Conservation (phyloP, 2,113 vertebrate species). For the Synchiropus splendidus region DNA sequence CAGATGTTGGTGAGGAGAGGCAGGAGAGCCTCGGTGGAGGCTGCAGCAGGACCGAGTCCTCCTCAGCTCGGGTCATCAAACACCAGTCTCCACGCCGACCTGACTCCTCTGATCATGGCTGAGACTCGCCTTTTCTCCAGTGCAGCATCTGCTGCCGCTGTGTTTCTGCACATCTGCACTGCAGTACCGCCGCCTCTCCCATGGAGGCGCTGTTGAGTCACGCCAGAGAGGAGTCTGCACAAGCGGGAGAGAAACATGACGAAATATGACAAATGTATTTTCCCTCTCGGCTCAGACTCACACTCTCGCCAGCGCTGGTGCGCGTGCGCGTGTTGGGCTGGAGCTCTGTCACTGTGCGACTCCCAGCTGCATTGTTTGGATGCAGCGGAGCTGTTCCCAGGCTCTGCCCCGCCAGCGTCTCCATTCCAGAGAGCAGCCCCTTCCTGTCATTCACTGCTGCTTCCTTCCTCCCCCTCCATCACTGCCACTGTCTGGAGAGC, state of each 20-base stretch:
- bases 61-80: too few relatives aligned
- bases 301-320: not conserved
- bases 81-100: too few relatives aligned
- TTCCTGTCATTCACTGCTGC: slow-evolving; percentile 68
- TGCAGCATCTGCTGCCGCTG: not conserved
- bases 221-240: too few relatives aligned
- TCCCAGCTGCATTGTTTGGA: slow-evolving; percentile 47
- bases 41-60: too few relatives aligned
- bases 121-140: too few relatives aligned
- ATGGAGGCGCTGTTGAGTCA: slow-evolving; percentile 64
- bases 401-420: slow-evolving; percentile 34
- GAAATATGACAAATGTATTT: not conserved
- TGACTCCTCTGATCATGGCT: too few relatives aligned
- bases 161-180: slow-evolving; percentile 1
- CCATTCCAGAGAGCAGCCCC: slow-evolving; percentile 30
- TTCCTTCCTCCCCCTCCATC: slow-evolving; percentile 56
- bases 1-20: too few relatives aligned
- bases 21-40: too few relatives aligned
- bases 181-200: slow-evolving; percentile 28
- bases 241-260: not conserved
- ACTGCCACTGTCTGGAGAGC: too few relatives aligned
- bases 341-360: slow-evolving; percentile 33
- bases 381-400: slow-evolving; percentile 55
- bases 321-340: slow-evolving; percentile 26
- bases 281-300: not conserved